A percentile compares a stretch with the other conserved stretches of the same genome.
Conservation (phyloP, 2,888 invertebrate species). For the Mechanitis mazaeus region DNA sequence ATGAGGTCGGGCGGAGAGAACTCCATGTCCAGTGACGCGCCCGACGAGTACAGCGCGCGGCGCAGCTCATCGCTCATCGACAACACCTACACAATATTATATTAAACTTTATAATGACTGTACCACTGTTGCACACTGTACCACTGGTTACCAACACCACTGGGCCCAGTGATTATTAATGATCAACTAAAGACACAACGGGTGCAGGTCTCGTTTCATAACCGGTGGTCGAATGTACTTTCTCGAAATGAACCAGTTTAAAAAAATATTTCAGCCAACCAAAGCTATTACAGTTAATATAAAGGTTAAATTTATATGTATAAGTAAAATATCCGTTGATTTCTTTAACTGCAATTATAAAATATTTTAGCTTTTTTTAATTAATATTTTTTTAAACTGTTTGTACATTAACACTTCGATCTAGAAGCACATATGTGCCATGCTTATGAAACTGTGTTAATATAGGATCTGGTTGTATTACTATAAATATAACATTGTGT, state of each 20-base stretch:
- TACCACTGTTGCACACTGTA: not conserved
- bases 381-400: no score
- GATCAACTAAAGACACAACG: not conserved
- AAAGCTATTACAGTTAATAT: no score
- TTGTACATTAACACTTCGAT: not conserved
- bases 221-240: slow-evolving; percentile 22
- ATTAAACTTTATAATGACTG: slow-evolving; percentile 7
- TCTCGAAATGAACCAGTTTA: slow-evolving; percentile 26
- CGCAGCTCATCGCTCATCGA: slow-evolving; percentile 95
- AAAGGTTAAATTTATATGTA: slow-evolving; percentile 3
- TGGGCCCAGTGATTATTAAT: not conserved
- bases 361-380: no score
- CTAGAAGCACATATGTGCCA: slow-evolving; percentile 13
- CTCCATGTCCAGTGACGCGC: slow-evolving; percentile 89
- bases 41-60: slow-evolving; percentile 85
- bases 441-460: slow-evolving; percentile 16
- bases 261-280: slow-evolving; percentile 12
- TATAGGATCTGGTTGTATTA: slow-evolving; percentile 3
- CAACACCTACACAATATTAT: slow-evolving; percentile 80
- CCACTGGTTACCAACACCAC: not conserved
- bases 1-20: slow-evolving; percentile 93
- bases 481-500: slow-evolving; percentile 15
- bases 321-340: slow-evolving; percentile 1
- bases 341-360: no score
- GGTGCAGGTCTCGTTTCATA: slow-evolving; percentile 11